Evolutionary conservation across 2,797 vertebrate genomes (phyloP), one percentile per base, ranked within the genome.

Genomic region (Natrix natrix): DNA sequence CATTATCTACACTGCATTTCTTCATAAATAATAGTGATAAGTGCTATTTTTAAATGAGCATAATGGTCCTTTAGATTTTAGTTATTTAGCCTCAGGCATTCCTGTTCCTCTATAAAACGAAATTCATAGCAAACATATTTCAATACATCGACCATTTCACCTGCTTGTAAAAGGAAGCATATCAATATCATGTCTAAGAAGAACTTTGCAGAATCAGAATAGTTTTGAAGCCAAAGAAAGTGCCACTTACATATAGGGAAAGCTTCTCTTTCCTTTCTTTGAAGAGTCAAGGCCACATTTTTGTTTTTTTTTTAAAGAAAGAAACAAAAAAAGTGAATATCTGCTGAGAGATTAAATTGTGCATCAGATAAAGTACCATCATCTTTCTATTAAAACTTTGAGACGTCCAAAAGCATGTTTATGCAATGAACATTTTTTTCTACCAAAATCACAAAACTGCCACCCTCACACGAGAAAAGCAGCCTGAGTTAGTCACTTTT

Each of bases 271-370:
- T 95, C 95, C 92, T 95, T 95, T 93, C 91, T 94, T 91, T 48
- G 17, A 91, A 94, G 94, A 90, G 88, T 96, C 96, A 97, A 97
- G 97, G 97, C 97, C 97, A 97, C 97, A 91, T 96, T 96, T 61
- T 26, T 61, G 7, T 26, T 61, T 61, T 61, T 63, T 1, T 61
- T 61, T 26, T 1, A 61, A 61, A 61, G 20, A 4, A 88, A 83
- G 17, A 83, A 92, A 87, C 94, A 96, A 96, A 37, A 52, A 66
- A 88, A 88, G 95, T 91, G 95, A 97, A 96, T 97, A 94, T 97
- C 97, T 95, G 97, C 97, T 92, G 94, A 97, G 96, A 97, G 97
- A 96, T 95, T 89, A 88, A 93, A 60, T 57, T 95, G 92, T 96
- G 96, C 96, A 94, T 94, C 95, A 92, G 95, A 96, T 97, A 94